Percentiles rank a stretch among this genome's conserved stretches.
Evolutionary conservation across 2,888 invertebrate genomes (phyloP).

Genomic region (Tachina lurida): DNA sequence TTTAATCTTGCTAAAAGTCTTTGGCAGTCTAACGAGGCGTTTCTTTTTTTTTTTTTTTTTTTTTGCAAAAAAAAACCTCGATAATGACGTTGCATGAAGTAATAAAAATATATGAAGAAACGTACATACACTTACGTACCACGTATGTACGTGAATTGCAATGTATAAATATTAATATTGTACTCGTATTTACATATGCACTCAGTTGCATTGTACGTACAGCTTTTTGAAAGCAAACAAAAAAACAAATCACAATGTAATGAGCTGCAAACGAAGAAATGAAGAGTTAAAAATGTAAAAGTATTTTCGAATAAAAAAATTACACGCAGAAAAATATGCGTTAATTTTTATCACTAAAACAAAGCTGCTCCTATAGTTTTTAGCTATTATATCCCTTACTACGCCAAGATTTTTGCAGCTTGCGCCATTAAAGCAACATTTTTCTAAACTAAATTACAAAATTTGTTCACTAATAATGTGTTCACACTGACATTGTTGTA

Average conservation of each 20-base stretch:
- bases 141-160: not conserved
- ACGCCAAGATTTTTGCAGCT: too few relatives aligned
- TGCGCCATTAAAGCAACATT: too few relatives aligned
- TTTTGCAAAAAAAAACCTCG: conserved; percentile 28
- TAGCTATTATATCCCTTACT: too few relatives aligned
- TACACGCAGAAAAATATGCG: conserved; percentile 33
- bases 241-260: conserved; percentile 21
- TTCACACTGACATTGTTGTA: too few relatives aligned
- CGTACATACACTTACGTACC: not conserved
- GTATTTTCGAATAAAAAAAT: conserved; percentile 6
- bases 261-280: conserved; percentile 56
- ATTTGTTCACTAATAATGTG: too few relatives aligned
- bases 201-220: conserved; percentile 19
- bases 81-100: conserved; percentile 58
- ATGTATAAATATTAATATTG: conserved; percentile 45
- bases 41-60: conserved; percentile 65
- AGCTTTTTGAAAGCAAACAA: conserved; percentile 19
- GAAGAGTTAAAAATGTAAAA: conserved; percentile 43
- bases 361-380: too few relatives aligned
- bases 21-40: conserved; percentile 73
- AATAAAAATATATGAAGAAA: conserved; percentile 14
- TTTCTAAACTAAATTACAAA: too few relatives aligned
- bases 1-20: conserved; percentile 72
- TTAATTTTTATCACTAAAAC: too few relatives aligned
- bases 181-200: conserved; percentile 49